Conservation (phyloP, 2,113 vertebrate species). For the Chaetops frenatus region DNA sequence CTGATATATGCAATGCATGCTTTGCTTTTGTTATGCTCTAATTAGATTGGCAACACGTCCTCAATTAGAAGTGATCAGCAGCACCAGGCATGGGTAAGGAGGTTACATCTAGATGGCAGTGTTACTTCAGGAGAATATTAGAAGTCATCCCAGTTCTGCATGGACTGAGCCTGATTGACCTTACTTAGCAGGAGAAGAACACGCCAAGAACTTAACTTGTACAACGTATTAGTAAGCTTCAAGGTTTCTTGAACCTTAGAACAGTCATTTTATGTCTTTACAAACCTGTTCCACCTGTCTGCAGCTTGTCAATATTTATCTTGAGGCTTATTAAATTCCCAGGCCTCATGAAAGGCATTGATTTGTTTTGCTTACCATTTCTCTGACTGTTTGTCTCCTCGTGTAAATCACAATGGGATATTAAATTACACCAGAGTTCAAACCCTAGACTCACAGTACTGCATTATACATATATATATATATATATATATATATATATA, state of each 20-base stretch:
- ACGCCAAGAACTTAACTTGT: neutral
- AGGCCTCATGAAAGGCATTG: conserved; percentile 22
- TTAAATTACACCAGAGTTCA: neutral
- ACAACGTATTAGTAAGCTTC: neutral
- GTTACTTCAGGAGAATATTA: neutral
- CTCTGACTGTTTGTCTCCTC: neutral
- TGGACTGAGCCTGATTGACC: neutral
- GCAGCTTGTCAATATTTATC: conserved; percentile 32
- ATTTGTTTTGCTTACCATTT: conserved; percentile 18
- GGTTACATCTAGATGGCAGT: conserved; percentile 26
- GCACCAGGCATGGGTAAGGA: neutral
- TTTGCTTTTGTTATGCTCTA: neutral
- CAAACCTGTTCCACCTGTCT: conserved; percentile 42
- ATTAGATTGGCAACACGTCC: neutral
- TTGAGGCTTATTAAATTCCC: conserved; percentile 8
- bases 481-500: too few species aligned
- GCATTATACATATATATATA: too few species aligned
- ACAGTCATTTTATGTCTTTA: neutral
- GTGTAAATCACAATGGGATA: neutral
- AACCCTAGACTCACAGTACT: neutral
- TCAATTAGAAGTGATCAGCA: neutral
- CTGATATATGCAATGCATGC: fast-evolving
- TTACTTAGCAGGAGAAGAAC: neutral
- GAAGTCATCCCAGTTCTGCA: neutral
- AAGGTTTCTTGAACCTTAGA: conserved; percentile 17